Evolutionary conservation across 2,797 vertebrate species (phyloP), one percentile per base, ranked within the genome.

Genomic region (Schizopygopsis malacanthus): DNA sequence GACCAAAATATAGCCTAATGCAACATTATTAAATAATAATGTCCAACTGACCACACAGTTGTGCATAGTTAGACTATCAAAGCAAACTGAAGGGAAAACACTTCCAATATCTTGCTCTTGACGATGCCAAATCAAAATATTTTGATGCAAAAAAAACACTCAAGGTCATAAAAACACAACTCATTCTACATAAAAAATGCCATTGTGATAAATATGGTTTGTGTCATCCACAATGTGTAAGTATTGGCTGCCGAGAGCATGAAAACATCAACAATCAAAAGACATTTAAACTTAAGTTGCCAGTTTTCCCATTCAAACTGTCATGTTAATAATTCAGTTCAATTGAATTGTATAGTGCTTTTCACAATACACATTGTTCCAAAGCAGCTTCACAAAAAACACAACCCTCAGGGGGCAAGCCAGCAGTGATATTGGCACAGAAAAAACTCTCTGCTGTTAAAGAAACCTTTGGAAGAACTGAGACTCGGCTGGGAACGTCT

Each of bases 321-420:
- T 59, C 70, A 22, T 28, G 50, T 56, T 22, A 56, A 33, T 79
- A 47, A 79, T 79, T 43, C 25, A 81, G 6, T 81, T 67, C 15
- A 15, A 33, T 50, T 50, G 50, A 50, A 50, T 37, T 67, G 43
- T 67, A 50, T 65, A 67, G 41, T 6, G 20, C 61, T 80, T 80
- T 67, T 80, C 25, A 67, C 79, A 80, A 80, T 50, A 67, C 25
- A 80, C 33, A 47, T 47, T 80, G 43, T 67, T 80, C 28, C 61
- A 50, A 33, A 80, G 25, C 4, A 50, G 79, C 61, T 67, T 67
- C 43, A 50, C 43, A 80, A 80, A 50, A 28, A 67, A 50, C 43
- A 80, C 50, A 80, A 37, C n/a, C 79, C 43, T 25, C n/a, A 45
- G 39, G n/a, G 56, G 45, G n/a, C 2, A 6, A 79, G 56, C 56